Conservation (phyloP, 2,888 invertebrate genomes). For the Smittia sp. region DNA sequence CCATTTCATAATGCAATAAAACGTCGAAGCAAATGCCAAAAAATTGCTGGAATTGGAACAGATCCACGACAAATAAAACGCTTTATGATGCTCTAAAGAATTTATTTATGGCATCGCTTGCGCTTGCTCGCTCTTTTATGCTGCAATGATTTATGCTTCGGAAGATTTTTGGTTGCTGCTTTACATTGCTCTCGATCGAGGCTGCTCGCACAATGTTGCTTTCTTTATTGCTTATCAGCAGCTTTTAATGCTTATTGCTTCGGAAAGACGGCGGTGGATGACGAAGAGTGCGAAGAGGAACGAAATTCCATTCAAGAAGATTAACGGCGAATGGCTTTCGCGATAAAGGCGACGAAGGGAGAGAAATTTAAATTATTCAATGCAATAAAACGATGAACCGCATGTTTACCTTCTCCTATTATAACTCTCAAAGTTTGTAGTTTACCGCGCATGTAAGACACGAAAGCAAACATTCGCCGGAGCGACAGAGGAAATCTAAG, state of each 20-base stretch:
- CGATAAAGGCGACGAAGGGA: slow-evolving; percentile 1
- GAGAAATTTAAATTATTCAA: background rate
- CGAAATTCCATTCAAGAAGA: slow-evolving; percentile 6
- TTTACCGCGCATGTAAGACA: background rate
- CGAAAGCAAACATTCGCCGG: background rate
- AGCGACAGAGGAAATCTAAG: background rate
- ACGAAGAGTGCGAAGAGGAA: background rate
- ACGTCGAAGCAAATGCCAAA: background rate
- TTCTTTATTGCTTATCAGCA: slow-evolving; percentile 26
- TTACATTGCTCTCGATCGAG: background rate
- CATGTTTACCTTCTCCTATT: background rate
- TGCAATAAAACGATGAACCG: slow-evolving; percentile 4
- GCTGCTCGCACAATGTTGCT: slow-evolving; percentile 16
- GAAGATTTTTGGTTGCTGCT: slow-evolving; percentile 7
- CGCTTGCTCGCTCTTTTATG: slow-evolving; percentile 9
- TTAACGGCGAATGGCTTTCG: slow-evolving; percentile 13
- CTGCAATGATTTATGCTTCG: slow-evolving; percentile 37
- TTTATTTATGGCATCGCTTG: slow-evolving; percentile 24
- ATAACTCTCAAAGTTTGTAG: background rate
- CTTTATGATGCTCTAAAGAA: slow-evolving; percentile 32
- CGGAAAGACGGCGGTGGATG: background rate
- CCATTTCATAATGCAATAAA: background rate
- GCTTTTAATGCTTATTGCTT: slow-evolving; percentile 8
- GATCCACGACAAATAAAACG: slow-evolving; percentile 22
- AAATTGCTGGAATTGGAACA: slow-evolving; percentile 23